phyloP scores from a whole-genome alignment of 92 coral and sea anemone species.

The Nematostella vectensis region DNA sequence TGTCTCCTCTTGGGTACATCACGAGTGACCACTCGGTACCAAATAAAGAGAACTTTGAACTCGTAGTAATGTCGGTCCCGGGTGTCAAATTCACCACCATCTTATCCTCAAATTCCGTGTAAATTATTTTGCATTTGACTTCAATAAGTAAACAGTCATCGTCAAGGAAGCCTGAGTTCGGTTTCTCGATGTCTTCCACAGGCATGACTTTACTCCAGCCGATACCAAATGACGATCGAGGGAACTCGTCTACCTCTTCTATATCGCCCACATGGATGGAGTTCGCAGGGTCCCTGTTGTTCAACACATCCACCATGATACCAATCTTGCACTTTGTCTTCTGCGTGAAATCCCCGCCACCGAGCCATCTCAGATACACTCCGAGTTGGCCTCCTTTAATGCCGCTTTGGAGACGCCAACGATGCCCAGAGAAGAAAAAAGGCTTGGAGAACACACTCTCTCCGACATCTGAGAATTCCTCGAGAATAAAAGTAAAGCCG shows the following conservation, averaged over 20 bases:
- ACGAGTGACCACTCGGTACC: slow-evolving; percentile 86
- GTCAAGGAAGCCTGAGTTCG: slow-evolving; percentile 61
- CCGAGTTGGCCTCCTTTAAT: slow-evolving; percentile 80
- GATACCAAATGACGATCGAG: slow-evolving; percentile 70
- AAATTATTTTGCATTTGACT: slow-evolving; percentile 58
- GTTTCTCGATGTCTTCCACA: slow-evolving; percentile 50
- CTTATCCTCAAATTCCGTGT: slow-evolving; percentile 76
- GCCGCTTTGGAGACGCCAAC: slow-evolving; percentile 92
- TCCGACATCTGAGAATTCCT: slow-evolving; percentile 63
- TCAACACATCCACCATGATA: slow-evolving; percentile 45
- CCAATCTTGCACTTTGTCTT: slow-evolving; percentile 74
- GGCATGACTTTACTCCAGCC: slow-evolving; percentile 88
- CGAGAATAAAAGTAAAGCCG: slow-evolving; percentile 71
- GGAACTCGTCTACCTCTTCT: slow-evolving; percentile 76
- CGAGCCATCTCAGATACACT: slow-evolving; percentile 79
- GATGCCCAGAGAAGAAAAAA: slow-evolving; percentile 75
- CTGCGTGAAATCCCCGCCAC: slow-evolving; percentile 65
- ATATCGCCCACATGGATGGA: slow-evolving; percentile 68
- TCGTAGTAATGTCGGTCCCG: slow-evolving; percentile 61
- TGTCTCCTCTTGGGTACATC: slow-evolving; percentile 81
- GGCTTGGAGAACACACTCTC: slow-evolving; percentile 74
- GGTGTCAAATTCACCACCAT: slow-evolving; percentile 60
- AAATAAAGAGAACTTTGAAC: slow-evolving; percentile 75
- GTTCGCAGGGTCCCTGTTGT: slow-evolving; percentile 53
- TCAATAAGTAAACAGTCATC: slow-evolving; percentile 66